Base-by-base conservation (phyloP, 2,888 invertebrate genomes). In the Alcis repandata region DNA sequence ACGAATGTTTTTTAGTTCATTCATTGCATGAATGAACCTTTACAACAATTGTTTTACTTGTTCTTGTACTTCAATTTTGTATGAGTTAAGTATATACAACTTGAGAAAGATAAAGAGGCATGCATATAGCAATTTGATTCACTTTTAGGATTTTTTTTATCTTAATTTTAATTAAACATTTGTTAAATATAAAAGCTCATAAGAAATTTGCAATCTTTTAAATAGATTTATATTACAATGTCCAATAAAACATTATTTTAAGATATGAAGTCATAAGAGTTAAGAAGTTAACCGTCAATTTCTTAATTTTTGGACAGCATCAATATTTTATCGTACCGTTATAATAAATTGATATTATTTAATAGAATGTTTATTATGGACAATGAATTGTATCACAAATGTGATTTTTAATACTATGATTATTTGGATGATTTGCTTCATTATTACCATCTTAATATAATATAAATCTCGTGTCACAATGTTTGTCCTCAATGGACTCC, bases 241-340 rank as follows among this genome's bases (percentile, higher is more conserved):
- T 13, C 51, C 13, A 36, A 51, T 22, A 20, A 27, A 32, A 43
- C 11, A 41, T 32, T 54, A 10, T 56, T 48, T 56, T 41, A 57
- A 57, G 60, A 59, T 59, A 59, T 51, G 51, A 54, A 15, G 20
- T 54, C 52, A 52, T 51, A 51, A 52, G 51, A 45, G n/a, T 52
- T 40, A 40, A 40, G 22, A 27, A 53, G 22, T 22, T 40, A 53
- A 53, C 27, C 40, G 22, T 49, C 17, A 17, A 33, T 20, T 52
- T 52, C 2, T 19, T 51, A 19, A 27, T 54, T 41, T 41, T 27
- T 54, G 41, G 38, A 52, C 52, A 52, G 38, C 13, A 11, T 32
- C 19, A n/a, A 3, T 36, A 19, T 51, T 38, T 38, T 13, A 19
- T 11, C 10, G 19, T 20, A 20, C 3, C n/a, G n/a, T n/a, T n/a